Base-by-base conservation (phyloP, 1,140 invertebrate species). In the Rhopalosiphum maidis region DNA sequence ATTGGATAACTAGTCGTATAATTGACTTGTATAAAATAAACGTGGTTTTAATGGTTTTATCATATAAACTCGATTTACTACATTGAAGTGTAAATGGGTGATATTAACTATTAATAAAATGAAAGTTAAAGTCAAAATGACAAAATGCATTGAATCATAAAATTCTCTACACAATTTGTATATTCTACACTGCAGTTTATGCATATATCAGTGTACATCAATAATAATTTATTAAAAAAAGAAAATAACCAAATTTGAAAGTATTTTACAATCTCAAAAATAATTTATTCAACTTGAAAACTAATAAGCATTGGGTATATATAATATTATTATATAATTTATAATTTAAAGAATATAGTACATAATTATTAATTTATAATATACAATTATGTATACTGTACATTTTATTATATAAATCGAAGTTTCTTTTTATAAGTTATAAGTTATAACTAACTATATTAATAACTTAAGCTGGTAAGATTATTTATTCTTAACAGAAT, bases 201-300 rank as follows among this genome's bases (percentile, higher is more conserved):
- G 30, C n/a, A 68, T 68, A n/a, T n/a, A n/a, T 68, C 60, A 68
- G 60, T 77, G 18, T 35, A 77, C 15, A 77, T 77, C n/a, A 77
- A 77, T 77, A 77, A 77, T 35, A 77, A 77, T 77, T 77, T n/a
- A 77, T 77, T n/a, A n/a, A 77, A 77, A 68, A 77, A n/a, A 77
- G 60, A 77, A 77, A 77, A 77, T 77, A 77, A 77, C 60, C 60
- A n/a, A 77, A 35, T 77, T 77, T 77, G 60, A 77, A 77, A 77
- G 60, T 77, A 77, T 77, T 77, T 77, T 77, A 77, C 30, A n/a
- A 77, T 77, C 30, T 18, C 30, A 77, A 77, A 68, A 77, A n/a
- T 77, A n/a, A 77, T 77, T 18, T n/a, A 77, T n/a, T 77, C 60
- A n/a, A 77, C 60, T 77, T n/a, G 4, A 77, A 77, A 77, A 77